Percentiles rank a stretch among this genome's conserved stretches.
phyloP scores from a whole-genome alignment of 2,888 invertebrate species.

The Drosophila cyrtoloma region DNA sequence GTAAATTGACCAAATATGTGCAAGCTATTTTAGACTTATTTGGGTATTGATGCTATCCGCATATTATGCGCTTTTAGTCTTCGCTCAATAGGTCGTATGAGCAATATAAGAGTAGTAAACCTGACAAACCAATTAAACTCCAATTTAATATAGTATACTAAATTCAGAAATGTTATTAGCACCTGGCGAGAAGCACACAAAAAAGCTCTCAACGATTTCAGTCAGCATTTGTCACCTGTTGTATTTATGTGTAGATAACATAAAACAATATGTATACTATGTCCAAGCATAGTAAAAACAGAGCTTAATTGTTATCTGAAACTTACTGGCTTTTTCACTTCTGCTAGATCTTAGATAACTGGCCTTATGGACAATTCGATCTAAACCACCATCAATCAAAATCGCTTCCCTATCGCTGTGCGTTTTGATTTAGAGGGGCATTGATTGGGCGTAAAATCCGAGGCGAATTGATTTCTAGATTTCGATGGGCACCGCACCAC shows the following conservation, averaged over 20 bases:
- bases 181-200: constrained; percentile 4
- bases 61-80: background rate
- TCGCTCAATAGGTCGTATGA: background rate
- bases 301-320: background rate
- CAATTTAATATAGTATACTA: background rate
- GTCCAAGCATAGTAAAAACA: background rate
- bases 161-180: constrained; percentile 19
- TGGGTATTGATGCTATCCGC: background rate
- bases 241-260: background rate
- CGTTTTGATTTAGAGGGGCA: constrained; percentile 52
- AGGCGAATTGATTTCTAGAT: constrained; percentile 57
- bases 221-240: background rate
- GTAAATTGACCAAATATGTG: background rate
- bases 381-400: constrained; percentile 41
- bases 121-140: background rate
- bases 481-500: constrained; percentile 44
- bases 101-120: constrained; percentile 8
- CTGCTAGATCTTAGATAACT: constrained; percentile 5
- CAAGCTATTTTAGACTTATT: background rate
- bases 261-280: background rate
- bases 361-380: constrained; percentile 17
- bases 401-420: constrained; percentile 30
- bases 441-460: constrained; percentile 40
- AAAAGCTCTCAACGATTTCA: background rate
- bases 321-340: background rate